Evolutionary conservation across 2,888 invertebrate genomes (phyloP).

Genomic region (Listrodromus nycthemerus): DNA sequence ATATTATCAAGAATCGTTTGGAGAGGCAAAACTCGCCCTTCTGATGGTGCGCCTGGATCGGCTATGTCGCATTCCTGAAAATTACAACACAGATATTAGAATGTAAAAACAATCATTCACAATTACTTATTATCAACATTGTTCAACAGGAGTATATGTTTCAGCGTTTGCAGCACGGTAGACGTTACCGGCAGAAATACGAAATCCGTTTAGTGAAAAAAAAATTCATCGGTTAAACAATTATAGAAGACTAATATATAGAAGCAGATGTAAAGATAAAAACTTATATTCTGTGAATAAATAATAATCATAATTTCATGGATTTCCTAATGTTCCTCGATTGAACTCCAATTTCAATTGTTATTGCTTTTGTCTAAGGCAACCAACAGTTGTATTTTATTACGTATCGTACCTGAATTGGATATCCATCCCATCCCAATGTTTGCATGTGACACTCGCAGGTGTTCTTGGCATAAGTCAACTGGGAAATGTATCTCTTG

Average conservation of each 20-base stretch:
- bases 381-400: neutral
- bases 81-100: slow-evolving; percentile 66
- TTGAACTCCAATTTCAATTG: too few relatives aligned
- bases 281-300: too few relatives aligned
- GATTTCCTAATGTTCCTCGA: too few relatives aligned
- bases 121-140: neutral
- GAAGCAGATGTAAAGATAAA: too few relatives aligned
- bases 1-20: slow-evolving; percentile 91
- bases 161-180: neutral
- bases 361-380: too few relatives aligned
- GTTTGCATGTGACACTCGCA: slow-evolving; percentile 91
- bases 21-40: slow-evolving; percentile 87
- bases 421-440: slow-evolving; percentile 91
- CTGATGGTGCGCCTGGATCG: slow-evolving; percentile 74
- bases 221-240: neutral
- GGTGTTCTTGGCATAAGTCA: slow-evolving; percentile 92
- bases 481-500: slow-evolving; percentile 93
- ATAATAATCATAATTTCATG: too few relatives aligned
- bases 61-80: slow-evolving; percentile 78
- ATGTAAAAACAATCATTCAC: neutral
- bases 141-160: neutral
- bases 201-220: neutral
- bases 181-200: neutral
- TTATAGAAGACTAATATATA: neutral
- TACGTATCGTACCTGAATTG: slow-evolving; percentile 76